These are phyloP conservation scores for Chelonia mydas DNA, from an alignment of 2,797 vertebrate species.

Conservation along the genomic window DNA sequence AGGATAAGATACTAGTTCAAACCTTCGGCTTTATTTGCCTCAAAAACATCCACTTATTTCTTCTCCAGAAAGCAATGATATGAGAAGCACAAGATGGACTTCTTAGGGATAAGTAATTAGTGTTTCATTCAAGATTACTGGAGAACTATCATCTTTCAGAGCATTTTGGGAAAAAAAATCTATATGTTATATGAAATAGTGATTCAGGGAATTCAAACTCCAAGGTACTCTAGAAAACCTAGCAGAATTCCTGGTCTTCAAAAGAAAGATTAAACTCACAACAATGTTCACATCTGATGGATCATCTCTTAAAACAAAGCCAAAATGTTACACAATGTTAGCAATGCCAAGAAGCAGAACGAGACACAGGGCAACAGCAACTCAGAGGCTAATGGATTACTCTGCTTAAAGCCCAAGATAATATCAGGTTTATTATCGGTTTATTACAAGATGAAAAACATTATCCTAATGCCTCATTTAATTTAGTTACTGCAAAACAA, in stretches of 20 bases:
- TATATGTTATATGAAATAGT: accelerated
- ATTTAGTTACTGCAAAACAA: constrained; percentile 10
- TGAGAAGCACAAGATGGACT: not conserved
- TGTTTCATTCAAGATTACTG: not conserved
- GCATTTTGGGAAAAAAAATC: not conserved
- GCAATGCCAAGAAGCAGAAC: not conserved
- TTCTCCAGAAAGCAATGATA: not conserved
- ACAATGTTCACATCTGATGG: not conserved
- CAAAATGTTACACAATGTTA: not conserved
- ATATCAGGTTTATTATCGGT: not conserved
- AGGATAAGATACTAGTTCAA: not conserved
- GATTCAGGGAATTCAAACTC: not conserved
- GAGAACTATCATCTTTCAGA: not conserved
- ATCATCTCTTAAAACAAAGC: not conserved
- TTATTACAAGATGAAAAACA: not conserved
- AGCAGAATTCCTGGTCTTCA: not conserved
- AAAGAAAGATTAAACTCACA: not conserved
- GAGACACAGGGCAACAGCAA: accelerated
- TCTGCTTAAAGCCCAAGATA: constrained; percentile 1
- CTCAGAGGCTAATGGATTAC: not conserved
- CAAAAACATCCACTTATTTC: not conserved
- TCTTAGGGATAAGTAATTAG: not conserved
- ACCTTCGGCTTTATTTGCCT: not conserved
- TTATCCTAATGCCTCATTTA: not conserved
- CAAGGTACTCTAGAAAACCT: not conserved